phyloP scores from a whole-genome alignment of 2,113 vertebrate species.

The Lepisosteus oculatus region DNA sequence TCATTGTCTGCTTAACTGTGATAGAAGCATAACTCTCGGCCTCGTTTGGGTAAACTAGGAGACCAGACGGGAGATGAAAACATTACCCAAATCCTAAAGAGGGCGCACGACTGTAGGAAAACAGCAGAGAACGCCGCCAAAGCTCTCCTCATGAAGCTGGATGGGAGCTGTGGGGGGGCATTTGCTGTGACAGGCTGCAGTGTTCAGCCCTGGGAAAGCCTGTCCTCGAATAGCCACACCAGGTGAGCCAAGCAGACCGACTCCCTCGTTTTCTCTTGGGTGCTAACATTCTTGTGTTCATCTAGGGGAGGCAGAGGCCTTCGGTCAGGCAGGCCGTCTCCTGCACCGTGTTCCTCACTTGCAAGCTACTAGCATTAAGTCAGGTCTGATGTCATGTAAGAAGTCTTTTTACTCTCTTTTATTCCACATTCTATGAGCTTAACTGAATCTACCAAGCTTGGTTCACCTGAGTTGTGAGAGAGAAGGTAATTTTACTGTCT shows the following conservation, averaged over 20 bases:
- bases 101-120: conserved; percentile 80
- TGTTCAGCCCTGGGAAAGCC: conserved; percentile 80
- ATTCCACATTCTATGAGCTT: too few species aligned
- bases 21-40: neutral
- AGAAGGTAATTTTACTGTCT: too few species aligned
- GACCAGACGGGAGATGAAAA: conserved; percentile 76
- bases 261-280: too few species aligned
- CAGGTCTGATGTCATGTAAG: too few species aligned
- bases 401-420: too few species aligned
- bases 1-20: neutral
- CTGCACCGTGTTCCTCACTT: neutral
- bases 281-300: too few species aligned
- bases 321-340: too few species aligned
- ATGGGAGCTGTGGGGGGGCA: conserved; percentile 78
- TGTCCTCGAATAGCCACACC: conserved; percentile 85
- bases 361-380: neutral
- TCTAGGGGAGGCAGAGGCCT: too few species aligned
- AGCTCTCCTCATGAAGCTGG: conserved; percentile 77
- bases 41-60: conserved; percentile 43
- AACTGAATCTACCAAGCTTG: too few species aligned
- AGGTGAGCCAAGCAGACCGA: conserved; percentile 58
- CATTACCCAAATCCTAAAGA: conserved; percentile 77
- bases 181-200: conserved; percentile 69
- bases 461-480: too few species aligned
- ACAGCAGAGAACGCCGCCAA: conserved; percentile 80